A percentile compares a stretch with the other conserved stretches of the same genome.
Evolutionary conservation across 2,888 invertebrate genomes (phyloP).

Genomic region (Helicoverpa assulta): DNA sequence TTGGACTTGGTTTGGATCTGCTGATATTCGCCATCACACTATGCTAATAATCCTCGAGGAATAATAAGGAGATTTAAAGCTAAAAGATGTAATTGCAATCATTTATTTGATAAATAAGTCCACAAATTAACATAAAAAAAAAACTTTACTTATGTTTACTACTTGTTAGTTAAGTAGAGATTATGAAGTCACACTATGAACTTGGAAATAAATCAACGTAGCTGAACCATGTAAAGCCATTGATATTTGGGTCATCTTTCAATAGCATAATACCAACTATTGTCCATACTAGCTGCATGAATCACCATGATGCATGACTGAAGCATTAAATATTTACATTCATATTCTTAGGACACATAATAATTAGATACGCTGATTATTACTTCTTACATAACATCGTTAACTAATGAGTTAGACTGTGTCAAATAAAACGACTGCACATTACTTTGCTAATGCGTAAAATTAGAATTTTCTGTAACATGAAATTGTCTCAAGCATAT

Average conservation of each 20-base stretch:
- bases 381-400: neutral
- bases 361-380: conserved; percentile 14
- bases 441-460: conserved; percentile 14
- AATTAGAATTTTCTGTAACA: conserved; percentile 14
- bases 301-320: neutral
- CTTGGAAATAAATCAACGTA: neutral
- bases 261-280: neutral
- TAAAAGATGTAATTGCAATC: too few species aligned
- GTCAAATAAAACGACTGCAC: conserved; percentile 1
- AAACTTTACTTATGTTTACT: too few species aligned
- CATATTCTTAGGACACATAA: conserved; percentile 7
- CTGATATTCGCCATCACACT: too few species aligned
- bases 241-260: neutral
- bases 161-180: too few species aligned
- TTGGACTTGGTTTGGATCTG: too few species aligned
- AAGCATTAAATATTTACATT: conserved; percentile 13
- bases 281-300: neutral
- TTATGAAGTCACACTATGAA: too few species aligned
- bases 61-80: too few species aligned
- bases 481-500: neutral
- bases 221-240: neutral
- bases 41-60: too few species aligned
- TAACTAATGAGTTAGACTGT: conserved; percentile 22
- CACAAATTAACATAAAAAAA: too few species aligned
- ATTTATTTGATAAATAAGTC: too few species aligned